Evolutionary conservation across 2,888 invertebrate species (phyloP).

Genomic region (Macrosiphum euphorbiae): DNA sequence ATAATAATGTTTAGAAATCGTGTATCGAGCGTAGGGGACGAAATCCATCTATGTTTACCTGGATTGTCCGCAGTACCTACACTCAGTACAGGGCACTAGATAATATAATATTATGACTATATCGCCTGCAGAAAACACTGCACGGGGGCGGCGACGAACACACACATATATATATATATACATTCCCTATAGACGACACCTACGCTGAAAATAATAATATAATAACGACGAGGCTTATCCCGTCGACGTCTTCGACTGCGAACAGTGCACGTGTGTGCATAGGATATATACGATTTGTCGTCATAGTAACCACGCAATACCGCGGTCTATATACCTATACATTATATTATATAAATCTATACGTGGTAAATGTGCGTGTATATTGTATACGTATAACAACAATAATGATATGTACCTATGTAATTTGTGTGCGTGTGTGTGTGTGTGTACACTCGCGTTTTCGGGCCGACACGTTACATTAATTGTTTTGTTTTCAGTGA

Average conservation of each 20-base stretch:
- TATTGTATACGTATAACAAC: neutral
- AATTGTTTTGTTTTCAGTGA: conserved; percentile 62
- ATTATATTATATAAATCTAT: neutral
- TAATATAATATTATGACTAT: neutral
- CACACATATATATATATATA: neutral
- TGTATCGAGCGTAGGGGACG: neutral
- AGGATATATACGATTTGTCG: conserved; percentile 17
- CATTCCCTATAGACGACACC: neutral
- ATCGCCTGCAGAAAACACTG: neutral
- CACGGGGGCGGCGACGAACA: neutral
- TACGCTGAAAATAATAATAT: neutral
- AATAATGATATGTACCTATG: neutral
- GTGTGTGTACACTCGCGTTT: neutral
- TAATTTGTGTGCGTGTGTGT: neutral
- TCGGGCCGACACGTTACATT: conserved; percentile 24
- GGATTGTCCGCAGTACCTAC: neutral
- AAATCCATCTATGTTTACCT: neutral
- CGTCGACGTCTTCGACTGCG: neutral
- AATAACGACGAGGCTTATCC: neutral
- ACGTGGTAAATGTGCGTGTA: neutral
- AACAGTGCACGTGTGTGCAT: neutral
- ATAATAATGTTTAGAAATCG: neutral
- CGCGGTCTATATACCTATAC: neutral
- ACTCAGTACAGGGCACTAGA: neutral
- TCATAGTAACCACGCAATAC: conserved; percentile 15